Percentiles rank a stretch among this genome's conserved stretches.
Conservation (phyloP, 2,113 vertebrate genomes). For the Mormyrus iriodes region DNA sequence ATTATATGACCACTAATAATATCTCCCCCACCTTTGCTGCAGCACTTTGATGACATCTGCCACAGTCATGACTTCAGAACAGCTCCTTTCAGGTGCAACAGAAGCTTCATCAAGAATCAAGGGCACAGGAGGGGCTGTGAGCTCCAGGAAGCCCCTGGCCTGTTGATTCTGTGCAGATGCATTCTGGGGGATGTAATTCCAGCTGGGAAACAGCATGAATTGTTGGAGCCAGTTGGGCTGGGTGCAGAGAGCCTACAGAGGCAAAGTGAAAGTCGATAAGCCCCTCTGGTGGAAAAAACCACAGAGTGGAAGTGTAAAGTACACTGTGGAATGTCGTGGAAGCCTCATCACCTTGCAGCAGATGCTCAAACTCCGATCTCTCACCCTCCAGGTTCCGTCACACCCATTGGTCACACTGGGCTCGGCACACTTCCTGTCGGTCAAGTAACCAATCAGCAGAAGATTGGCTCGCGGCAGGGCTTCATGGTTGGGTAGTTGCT, state of each 20-base stretch:
- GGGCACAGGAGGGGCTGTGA: slow-evolving; percentile 57
- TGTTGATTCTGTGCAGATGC: slow-evolving; percentile 26
- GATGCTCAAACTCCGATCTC: slow-evolving; percentile 59
- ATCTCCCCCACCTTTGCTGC: slow-evolving; percentile 37
- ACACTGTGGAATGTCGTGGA: not conserved
- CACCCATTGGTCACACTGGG: slow-evolving; percentile 26
- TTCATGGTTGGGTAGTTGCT: slow-evolving; percentile 27
- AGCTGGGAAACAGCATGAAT: slow-evolving; percentile 67
- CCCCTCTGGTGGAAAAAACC: not conserved
- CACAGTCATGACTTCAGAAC: slow-evolving; percentile 32
- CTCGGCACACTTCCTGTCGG: slow-evolving; percentile 34
- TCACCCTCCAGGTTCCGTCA: slow-evolving; percentile 57
- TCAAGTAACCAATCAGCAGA: slow-evolving; percentile 71
- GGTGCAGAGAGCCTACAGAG: slow-evolving; percentile 57
- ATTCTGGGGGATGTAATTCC: slow-evolving; percentile 72
- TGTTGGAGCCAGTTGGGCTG: slow-evolving; percentile 58
- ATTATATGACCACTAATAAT: not conserved
- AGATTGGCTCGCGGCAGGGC: slow-evolving; percentile 60
- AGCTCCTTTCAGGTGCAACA: slow-evolving; percentile 30
- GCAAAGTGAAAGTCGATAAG: not conserved
- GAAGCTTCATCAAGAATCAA: slow-evolving; percentile 38
- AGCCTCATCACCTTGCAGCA: slow-evolving; percentile 58
- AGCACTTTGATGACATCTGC: slow-evolving; percentile 34
- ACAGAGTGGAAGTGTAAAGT: not conserved
- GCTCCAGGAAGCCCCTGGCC: slow-evolving; percentile 55